These are phyloP conservation scores for Hydropotes inermis DNA, from an alignment of 2,113 vertebrate genomes.

Conservation along the genomic window DNA sequence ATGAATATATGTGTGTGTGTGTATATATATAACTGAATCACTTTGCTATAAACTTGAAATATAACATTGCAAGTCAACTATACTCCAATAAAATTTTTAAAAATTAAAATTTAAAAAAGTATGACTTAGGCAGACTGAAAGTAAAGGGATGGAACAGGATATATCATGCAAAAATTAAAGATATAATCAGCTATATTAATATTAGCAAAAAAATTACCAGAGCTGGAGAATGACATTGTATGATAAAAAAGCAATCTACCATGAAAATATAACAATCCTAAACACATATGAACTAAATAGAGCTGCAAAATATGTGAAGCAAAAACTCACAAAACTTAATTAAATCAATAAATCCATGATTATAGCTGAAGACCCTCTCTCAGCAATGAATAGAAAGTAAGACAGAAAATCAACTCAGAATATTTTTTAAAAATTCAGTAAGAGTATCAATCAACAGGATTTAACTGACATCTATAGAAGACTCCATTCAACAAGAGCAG, in stretches of 20 bases:
- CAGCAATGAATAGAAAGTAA: background rate
- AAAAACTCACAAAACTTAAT: background rate
- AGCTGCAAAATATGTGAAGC: background rate
- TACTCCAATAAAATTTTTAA: background rate
- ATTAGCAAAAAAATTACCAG: background rate
- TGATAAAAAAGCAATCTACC: background rate
- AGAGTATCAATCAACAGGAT: background rate
- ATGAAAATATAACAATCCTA: background rate
- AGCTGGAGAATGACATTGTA: background rate
- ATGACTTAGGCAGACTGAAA: background rate
- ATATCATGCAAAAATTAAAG: background rate
- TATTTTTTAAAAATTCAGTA: background rate
- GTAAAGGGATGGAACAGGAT: background rate
- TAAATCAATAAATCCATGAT: background rate
- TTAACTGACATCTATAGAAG: background rate
- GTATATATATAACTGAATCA: background rate
- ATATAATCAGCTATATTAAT: background rate
- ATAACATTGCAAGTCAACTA: background rate
- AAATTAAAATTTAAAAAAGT: background rate
- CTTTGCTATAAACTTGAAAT: background rate
- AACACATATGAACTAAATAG: background rate
- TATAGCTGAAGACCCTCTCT: background rate
- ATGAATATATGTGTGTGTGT: rapidly evolving
- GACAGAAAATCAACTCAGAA: background rate
- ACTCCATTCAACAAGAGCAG: background rate